phyloP scores from a whole-genome alignment of 2,888 invertebrate genomes.

The Oscheius sp. region DNA sequence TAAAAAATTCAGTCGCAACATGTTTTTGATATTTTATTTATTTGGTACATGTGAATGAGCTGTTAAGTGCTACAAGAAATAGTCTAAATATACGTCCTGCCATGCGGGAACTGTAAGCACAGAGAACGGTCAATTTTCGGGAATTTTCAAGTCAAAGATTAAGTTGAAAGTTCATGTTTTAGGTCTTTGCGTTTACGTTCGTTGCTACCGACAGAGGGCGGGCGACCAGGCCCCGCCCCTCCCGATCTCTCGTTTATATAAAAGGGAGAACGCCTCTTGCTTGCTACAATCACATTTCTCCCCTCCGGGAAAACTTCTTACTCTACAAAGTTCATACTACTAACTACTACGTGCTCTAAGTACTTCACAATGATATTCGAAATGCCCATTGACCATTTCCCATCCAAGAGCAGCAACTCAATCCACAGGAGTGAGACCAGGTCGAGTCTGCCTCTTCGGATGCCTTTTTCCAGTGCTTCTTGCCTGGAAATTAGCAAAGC shows the following conservation, averaged over 20 bases:
- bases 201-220: constrained; percentile 7
- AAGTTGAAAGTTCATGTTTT: constrained; percentile 7
- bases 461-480: constrained; percentile 20
- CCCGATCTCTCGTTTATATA: constrained; percentile 2
- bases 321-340: background rate
- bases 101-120: background rate
- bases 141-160: background rate
- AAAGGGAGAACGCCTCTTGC: constrained; percentile 12
- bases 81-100: background rate
- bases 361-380: constrained; percentile 36
- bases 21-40: constrained; percentile 3
- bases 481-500: constrained; percentile 13
- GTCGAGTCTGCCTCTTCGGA: background rate
- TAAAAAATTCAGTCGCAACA: constrained; percentile 8
- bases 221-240: constrained; percentile 12
- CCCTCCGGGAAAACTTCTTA: constrained; percentile 7
- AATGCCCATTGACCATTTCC: constrained; percentile 37
- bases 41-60: background rate
- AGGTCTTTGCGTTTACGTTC: constrained; percentile 1
- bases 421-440: background rate
- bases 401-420: background rate
- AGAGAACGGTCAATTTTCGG: background rate
- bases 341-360: background rate
- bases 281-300: constrained; percentile 10
- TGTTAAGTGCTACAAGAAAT: background rate